Evolutionary conservation across 2,113 vertebrate genomes (phyloP), one percentile per base, ranked within the genome.

Genomic region (Triplophysa tibetana): DNA sequence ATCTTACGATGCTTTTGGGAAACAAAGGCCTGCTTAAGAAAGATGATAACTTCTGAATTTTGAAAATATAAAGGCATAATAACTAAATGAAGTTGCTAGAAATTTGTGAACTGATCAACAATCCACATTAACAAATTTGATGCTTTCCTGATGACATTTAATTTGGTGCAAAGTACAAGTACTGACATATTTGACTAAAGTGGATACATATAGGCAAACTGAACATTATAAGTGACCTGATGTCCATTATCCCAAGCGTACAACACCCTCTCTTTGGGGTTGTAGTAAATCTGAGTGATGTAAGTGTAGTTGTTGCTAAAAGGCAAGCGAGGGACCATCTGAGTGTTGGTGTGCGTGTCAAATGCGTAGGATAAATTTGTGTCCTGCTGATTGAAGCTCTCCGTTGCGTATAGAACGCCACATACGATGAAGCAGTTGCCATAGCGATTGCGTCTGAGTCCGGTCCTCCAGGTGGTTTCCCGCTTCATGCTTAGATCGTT

Each of bases 201-300:
- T n/a, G 88, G 81, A 61, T 91, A 90, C 91, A 93, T 97, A 85
- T 96, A 98, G 80, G 97, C 97, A 75, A 99, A 95, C 85, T 94
- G 95, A 65, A 99, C 94, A 0, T 95, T 91, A 87, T 99, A 99
- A 26, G 95, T 99, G 87, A 99, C 96, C 85, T 99, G 98, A 83
- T 98, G 96, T 81, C 98, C 97, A 23, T 97, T 98, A 94, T 98
- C 97, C 98, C 97, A 99, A 4, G 95, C 95, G 0, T 99, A 99
- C 68, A 99, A 89, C 80, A 96, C 89, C 58, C 95, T 93, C 82
- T 99, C 98, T 87, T 95, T 97, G 78, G 98, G 98, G 86, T 99
- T 99, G 88, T 99, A 99, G 93, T 98, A 96, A 81, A 99, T 93
- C 91, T 99, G 98, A 0, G 97, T 98, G 76, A 94, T 98, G 82